phyloP scores from a whole-genome alignment of 2,797 vertebrate genomes.

The Sylvia borin region DNA sequence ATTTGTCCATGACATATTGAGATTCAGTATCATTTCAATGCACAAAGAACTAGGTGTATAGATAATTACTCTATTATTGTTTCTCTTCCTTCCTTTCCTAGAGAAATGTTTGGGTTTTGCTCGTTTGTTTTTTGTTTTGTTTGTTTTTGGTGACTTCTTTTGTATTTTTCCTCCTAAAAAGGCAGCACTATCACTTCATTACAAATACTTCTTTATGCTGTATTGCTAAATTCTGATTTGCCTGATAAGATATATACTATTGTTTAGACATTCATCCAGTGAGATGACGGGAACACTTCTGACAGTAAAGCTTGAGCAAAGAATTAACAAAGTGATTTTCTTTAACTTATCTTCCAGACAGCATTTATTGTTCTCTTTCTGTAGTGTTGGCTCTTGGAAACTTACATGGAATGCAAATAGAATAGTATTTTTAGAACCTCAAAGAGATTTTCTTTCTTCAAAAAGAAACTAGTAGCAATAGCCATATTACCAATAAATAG shows the following conservation, averaged over 20 bases:
- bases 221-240: background rate
- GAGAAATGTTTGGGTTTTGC: background rate
- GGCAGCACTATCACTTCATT: background rate
- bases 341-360: background rate
- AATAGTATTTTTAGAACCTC: background rate
- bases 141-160: background rate
- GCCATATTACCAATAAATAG: background rate
- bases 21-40: background rate
- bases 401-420: background rate
- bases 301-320: background rate
- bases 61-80: background rate
- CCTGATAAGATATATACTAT: background rate
- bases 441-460: background rate
- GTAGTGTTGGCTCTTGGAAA: background rate
- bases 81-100: background rate
- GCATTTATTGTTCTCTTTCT: background rate
- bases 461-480: background rate
- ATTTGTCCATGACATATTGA: fast-evolving
- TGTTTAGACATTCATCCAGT: background rate
- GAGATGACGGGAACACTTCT: background rate
- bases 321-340: background rate
- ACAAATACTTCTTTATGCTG: background rate
- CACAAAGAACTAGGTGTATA: background rate
- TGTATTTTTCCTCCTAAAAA: background rate
- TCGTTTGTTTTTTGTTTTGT: background rate